Evolutionary conservation across 2,113 vertebrate genomes (phyloP).

Genomic region (Pelvicachromis taeniatus): DNA sequence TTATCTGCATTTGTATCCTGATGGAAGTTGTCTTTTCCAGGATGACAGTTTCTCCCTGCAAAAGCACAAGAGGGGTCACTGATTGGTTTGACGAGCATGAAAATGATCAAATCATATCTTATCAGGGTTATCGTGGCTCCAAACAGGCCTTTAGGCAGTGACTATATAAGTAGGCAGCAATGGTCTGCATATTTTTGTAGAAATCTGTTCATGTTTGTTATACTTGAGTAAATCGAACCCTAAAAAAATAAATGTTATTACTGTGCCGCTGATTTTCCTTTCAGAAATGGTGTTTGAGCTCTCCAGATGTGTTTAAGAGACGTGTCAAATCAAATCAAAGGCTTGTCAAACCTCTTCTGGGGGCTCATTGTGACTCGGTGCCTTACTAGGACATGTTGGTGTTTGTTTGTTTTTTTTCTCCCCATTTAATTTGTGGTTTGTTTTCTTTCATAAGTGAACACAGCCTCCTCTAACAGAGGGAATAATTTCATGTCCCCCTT

Average conservation of each 20-base stretch:
- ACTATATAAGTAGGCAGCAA: not conserved
- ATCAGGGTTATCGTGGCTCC: not conserved
- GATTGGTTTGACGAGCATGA: not conserved
- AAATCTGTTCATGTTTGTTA: not conserved
- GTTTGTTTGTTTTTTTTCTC: not conserved
- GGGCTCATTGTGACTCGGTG: not conserved
- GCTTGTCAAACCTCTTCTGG: not conserved
- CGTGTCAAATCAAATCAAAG: not conserved
- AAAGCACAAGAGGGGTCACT: not conserved
- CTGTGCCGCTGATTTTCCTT: not conserved
- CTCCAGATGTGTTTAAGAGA: not conserved
- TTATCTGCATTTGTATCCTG: not conserved
- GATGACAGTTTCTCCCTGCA: not conserved
- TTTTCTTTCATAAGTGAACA: slow-evolving; percentile 28
- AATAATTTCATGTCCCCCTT: slow-evolving; percentile 23
- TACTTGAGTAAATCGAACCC: not conserved
- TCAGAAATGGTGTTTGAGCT: not conserved
- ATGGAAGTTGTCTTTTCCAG: not conserved
- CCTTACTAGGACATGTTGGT: not conserved
- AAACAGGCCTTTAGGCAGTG: not conserved
- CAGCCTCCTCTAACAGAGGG: slow-evolving; percentile 14
- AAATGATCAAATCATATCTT: not conserved
- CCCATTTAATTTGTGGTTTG: slow-evolving; percentile 28
- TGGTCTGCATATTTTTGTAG: not conserved
- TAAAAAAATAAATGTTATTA: not conserved